Conservation (phyloP, 2,888 invertebrate species). For the Morpho helenor region DNA sequence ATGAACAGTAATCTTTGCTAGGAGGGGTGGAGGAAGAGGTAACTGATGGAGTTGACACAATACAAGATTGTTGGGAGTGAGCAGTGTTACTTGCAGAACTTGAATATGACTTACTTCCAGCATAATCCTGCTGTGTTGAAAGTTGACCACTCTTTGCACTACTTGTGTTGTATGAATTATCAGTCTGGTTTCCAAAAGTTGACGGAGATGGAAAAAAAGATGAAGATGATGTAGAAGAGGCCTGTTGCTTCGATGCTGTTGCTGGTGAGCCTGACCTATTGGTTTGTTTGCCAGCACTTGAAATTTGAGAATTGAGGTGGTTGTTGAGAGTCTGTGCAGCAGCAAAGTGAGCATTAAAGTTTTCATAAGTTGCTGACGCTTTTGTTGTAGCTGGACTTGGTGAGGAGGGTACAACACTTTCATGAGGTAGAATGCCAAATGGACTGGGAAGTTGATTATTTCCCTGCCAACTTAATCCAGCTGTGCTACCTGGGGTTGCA, state of each 20-base stretch:
- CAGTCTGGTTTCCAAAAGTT: constrained; percentile 79
- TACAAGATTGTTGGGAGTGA: constrained; percentile 85
- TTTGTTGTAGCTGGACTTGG: constrained; percentile 81
- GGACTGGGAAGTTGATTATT: constrained; percentile 84
- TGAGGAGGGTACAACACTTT: constrained; percentile 84
- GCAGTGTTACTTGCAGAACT: constrained; percentile 78
- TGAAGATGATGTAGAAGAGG: constrained; percentile 73
- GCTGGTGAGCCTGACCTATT: constrained; percentile 78
- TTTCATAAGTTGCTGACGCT: constrained; percentile 80
- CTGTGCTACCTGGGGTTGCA: constrained; percentile 68
- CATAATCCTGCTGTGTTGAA: constrained; percentile 76
- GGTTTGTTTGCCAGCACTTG: constrained; percentile 76
- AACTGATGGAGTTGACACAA: constrained; percentile 82
- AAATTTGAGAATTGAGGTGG: constrained; percentile 82
- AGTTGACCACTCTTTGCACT: constrained; percentile 77
- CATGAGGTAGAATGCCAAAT: constrained; percentile 88
- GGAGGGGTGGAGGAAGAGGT: constrained; percentile 73
- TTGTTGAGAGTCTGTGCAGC: constrained; percentile 82
- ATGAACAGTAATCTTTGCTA: constrained; percentile 82
- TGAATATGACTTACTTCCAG: constrained; percentile 80
- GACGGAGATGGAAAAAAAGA: constrained; percentile 83
- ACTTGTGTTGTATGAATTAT: constrained; percentile 77
- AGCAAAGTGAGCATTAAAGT: constrained; percentile 85
- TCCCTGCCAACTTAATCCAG: constrained; percentile 85
- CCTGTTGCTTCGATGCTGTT: constrained; percentile 74